phyloP scores from a whole-genome alignment of 1,140 invertebrate genomes.

The Heliothis virescens region DNA sequence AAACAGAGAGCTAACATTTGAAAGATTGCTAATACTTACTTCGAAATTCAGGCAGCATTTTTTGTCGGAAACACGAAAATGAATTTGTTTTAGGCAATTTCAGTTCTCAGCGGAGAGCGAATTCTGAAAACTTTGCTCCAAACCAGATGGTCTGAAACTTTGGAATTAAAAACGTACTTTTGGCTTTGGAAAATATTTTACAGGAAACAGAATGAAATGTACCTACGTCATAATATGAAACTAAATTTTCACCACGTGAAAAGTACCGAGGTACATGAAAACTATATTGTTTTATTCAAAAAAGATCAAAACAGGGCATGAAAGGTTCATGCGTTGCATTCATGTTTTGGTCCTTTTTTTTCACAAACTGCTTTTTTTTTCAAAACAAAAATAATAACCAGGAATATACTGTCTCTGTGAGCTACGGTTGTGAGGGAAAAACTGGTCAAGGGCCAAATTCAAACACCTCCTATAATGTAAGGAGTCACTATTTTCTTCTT shows the following conservation, averaged over 20 bases:
- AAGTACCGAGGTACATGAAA: not conserved
- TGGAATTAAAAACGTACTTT: constrained; percentile 25
- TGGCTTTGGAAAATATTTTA: not conserved
- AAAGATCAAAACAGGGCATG: not conserved
- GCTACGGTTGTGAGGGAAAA: not conserved
- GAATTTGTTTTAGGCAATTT: constrained; percentile 35
- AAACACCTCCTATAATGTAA: too few species aligned
- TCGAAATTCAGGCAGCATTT: not conserved
- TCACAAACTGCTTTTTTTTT: too few species aligned
- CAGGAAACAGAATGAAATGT: too few species aligned
- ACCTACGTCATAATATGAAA: too few species aligned
- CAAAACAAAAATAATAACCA: constrained; percentile 12
- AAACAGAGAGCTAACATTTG: not conserved
- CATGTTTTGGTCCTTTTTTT: too few species aligned
- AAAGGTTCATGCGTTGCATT: too few species aligned
- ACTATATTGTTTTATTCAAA: not conserved
- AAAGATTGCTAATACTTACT: constrained; percentile 6
- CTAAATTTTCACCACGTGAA: too few species aligned
- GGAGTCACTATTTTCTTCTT: too few species aligned
- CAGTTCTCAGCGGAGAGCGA: constrained; percentile 14
- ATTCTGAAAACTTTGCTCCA: constrained; percentile 1
- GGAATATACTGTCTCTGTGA: not conserved
- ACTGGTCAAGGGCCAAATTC: too few species aligned
- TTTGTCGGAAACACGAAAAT: not conserved
- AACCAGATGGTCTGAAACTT: constrained; percentile 29